phyloP scores from a whole-genome alignment of 1,140 invertebrate genomes.

The Calycopis cecrops region DNA sequence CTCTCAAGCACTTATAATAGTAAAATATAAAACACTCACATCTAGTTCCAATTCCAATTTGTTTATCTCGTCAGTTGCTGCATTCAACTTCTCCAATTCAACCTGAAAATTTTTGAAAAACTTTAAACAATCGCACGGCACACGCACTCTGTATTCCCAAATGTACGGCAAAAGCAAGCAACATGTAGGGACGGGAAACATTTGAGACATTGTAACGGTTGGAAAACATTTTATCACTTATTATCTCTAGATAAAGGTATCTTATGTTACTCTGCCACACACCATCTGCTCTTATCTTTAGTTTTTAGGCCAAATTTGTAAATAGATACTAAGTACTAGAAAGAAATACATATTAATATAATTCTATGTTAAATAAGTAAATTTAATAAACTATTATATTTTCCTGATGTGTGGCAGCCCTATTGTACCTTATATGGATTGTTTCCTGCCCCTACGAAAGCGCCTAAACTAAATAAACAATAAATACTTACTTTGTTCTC shows the following conservation, averaged over 20 bases:
- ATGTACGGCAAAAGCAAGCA: slow-evolving; percentile 60
- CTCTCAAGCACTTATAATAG: no score
- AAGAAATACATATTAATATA: no score
- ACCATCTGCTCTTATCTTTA: not conserved
- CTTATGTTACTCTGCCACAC: slow-evolving; percentile 17
- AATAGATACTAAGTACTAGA: no score
- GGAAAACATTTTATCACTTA: slow-evolving; percentile 25
- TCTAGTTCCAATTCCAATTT: slow-evolving; percentile 95
- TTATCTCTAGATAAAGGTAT: slow-evolving; percentile 34
- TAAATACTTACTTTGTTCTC: slow-evolving; percentile 51
- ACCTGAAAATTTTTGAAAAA: slow-evolving; percentile 79
- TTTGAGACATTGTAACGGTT: slow-evolving; percentile 40
- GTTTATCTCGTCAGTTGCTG: slow-evolving; percentile 96
- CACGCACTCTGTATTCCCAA: slow-evolving; percentile 42
- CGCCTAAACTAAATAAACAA: slow-evolving; percentile 33
- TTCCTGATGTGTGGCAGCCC: not conserved
- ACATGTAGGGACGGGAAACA: slow-evolving; percentile 71
- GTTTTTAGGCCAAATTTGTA: no score
- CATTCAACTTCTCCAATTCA: slow-evolving; percentile 95
- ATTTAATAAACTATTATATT: slow-evolving; percentile 2
- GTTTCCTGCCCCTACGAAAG: slow-evolving; percentile 69
- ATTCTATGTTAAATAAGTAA: not conserved
- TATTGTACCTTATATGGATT: slow-evolving; percentile 48
- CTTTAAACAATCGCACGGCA: slow-evolving; percentile 62
- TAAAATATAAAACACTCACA: slow-evolving; percentile 79